These are phyloP conservation scores for Hyphantria cunea DNA, from an alignment of 1,140 invertebrate species.

Conservation along the genomic window DNA sequence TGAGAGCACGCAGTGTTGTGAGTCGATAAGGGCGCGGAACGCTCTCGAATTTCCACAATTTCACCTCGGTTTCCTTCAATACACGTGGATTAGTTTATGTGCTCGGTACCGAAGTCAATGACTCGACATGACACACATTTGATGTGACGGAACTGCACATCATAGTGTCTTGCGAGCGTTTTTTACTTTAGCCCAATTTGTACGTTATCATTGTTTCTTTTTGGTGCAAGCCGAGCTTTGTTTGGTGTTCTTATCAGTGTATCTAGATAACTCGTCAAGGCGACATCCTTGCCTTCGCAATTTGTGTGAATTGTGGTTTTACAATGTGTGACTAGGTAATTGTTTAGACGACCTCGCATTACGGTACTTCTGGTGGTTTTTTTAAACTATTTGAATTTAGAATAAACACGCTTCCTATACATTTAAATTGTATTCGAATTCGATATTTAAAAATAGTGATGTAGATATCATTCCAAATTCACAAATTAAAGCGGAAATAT, in stretches of 20 bases:
- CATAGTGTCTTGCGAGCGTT: slow-evolving; percentile 50
- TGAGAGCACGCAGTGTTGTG: slow-evolving; percentile 15
- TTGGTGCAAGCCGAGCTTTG: slow-evolving; percentile 31
- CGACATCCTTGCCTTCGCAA: slow-evolving; percentile 32
- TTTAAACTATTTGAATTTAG: background rate
- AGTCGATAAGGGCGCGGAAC: background rate
- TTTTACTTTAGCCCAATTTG: slow-evolving; percentile 40
- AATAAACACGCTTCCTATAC: too few species aligned
- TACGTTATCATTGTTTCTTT: slow-evolving; percentile 34
- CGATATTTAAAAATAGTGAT: too few species aligned
- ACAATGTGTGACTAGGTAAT: slow-evolving; percentile 2
- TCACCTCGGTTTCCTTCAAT: slow-evolving; percentile 32
- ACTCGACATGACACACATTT: slow-evolving; percentile 76
- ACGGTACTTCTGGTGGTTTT: background rate
- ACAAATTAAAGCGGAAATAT: too few species aligned
- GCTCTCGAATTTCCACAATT: slow-evolving; percentile 25
- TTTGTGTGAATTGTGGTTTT: slow-evolving; percentile 23
- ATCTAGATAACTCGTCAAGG: slow-evolving; percentile 41
- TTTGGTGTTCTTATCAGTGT: slow-evolving; percentile 42
- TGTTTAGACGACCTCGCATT: background rate
- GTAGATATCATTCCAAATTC: too few species aligned
- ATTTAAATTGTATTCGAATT: too few species aligned
- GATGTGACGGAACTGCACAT: slow-evolving; percentile 59
- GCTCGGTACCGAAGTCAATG: slow-evolving; percentile 61
- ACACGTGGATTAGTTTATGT: slow-evolving; percentile 67